These are phyloP conservation scores for Brachionus rubens DNA, from an alignment of 1,140 invertebrate species.

Conservation along the genomic window DNA sequence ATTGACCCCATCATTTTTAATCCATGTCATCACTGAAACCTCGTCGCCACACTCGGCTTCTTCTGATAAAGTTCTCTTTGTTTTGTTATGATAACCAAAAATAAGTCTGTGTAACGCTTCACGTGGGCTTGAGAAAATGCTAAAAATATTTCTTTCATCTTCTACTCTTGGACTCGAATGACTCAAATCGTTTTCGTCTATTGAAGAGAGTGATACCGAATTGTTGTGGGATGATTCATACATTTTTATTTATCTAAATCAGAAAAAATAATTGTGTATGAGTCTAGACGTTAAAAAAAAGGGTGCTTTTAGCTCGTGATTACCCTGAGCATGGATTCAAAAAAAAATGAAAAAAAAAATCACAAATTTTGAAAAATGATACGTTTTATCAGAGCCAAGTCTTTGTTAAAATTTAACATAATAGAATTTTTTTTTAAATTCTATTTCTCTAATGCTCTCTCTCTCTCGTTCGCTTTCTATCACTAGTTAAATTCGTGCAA, in stretches of 20 bases:
- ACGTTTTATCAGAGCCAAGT: slow-evolving; percentile 22
- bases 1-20: slow-evolving; percentile 24
- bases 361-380: slow-evolving; percentile 15
- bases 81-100: slow-evolving; percentile 12
- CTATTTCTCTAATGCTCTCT: no score
- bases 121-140: background rate
- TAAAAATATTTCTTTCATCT: background rate
- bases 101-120: background rate
- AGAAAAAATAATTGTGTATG: no score
- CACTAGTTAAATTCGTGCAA: slow-evolving; percentile 18
- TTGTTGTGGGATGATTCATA: background rate
- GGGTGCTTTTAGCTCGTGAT: background rate
- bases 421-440: background rate
- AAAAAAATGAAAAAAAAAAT: background rate
- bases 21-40: slow-evolving; percentile 22
- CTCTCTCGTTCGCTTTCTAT: no score
- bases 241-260: no score
- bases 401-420: background rate
- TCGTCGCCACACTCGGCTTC: slow-evolving; percentile 42
- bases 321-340: no score
- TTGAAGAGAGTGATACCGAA: background rate
- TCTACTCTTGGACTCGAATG: background rate
- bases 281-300: no score
- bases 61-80: slow-evolving; percentile 31
- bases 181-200: background rate